These are phyloP conservation scores for Cheilosia pagana DNA, from an alignment of 2,888 invertebrate species.

Conservation along the genomic window DNA sequence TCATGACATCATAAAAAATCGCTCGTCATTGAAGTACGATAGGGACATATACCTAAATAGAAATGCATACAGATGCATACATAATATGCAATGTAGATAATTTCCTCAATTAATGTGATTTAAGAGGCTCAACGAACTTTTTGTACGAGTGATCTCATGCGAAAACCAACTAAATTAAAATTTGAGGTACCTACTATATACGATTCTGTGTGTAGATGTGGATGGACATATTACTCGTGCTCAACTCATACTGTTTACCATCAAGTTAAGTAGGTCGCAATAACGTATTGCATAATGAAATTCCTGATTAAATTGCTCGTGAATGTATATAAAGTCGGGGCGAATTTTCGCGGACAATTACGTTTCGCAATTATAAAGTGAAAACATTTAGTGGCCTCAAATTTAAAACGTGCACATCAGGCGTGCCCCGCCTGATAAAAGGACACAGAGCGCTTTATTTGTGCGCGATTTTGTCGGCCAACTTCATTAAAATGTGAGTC, in stretches of 20 bases:
- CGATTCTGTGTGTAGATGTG: background rate
- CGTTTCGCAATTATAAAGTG: constrained; percentile 52
- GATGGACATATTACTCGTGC: background rate
- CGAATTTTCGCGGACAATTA: constrained; percentile 58
- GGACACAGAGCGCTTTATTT: constrained; percentile 18
- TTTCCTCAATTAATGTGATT: no score
- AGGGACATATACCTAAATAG: no score
- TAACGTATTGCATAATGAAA: constrained; percentile 48
- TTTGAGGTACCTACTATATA: background rate
- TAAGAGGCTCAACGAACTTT: background rate
- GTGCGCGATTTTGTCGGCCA: constrained; percentile 32
- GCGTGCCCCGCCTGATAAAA: background rate
- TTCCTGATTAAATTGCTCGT: constrained; percentile 44
- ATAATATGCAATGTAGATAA: no score
- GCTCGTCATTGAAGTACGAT: no score
- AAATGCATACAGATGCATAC: no score
- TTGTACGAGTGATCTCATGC: background rate
- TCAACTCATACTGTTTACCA: background rate
- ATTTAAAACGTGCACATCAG: constrained; percentile 35
- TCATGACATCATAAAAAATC: no score
- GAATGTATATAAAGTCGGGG: constrained; percentile 15
- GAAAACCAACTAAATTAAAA: constrained; percentile 38
- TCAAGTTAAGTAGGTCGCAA: constrained; percentile 30
- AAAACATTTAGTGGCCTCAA: constrained; percentile 43
- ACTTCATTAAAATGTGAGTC: constrained; percentile 52